These are phyloP conservation scores for Stomorhina lunata DNA, from an alignment of 2,888 invertebrate genomes.

Conservation along the genomic window DNA sequence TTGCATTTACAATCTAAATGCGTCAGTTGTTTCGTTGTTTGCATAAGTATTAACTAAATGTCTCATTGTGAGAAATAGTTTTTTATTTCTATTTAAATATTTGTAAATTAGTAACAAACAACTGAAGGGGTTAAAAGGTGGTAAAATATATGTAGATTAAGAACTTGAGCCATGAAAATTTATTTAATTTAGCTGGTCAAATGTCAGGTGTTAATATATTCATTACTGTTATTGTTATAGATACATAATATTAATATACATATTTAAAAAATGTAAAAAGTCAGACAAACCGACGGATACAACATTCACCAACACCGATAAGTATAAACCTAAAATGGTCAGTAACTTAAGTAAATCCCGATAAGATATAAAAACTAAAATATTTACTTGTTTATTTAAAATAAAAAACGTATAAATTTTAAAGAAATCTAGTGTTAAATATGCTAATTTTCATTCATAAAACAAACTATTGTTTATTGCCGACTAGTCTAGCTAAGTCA, in stretches of 20 bases:
- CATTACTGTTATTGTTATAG: slow-evolving; percentile 63
- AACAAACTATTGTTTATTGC: neutral
- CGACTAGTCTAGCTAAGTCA: neutral
- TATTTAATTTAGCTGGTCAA: slow-evolving; percentile 61
- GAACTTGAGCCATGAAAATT: slow-evolving; percentile 46
- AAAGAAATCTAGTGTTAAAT: slow-evolving; percentile 6
- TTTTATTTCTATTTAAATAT: no score
- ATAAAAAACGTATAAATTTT: neutral
- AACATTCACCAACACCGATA: slow-evolving; percentile 22
- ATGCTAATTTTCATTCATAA: slow-evolving; percentile 17
- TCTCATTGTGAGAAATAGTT: slow-evolving; percentile 29
- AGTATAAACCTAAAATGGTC: slow-evolving; percentile 16
- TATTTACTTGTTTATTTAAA: neutral
- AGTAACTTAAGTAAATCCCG: slow-evolving; percentile 19
- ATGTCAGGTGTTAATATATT: slow-evolving; percentile 70
- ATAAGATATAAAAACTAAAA: slow-evolving; percentile 13
- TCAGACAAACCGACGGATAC: slow-evolving; percentile 13
- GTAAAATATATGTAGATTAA: slow-evolving; percentile 25
- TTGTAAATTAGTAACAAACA: slow-evolving; percentile 38
- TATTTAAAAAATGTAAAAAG: slow-evolving; percentile 31
- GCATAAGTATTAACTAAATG: no score
- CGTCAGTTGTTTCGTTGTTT: neutral
- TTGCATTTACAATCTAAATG: neutral
- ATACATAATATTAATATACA: slow-evolving; percentile 60
- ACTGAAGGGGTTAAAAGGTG: slow-evolving; percentile 45